Evolutionary conservation across 2,888 invertebrate species (phyloP).

Genomic region (Cantharis flavilabris): DNA sequence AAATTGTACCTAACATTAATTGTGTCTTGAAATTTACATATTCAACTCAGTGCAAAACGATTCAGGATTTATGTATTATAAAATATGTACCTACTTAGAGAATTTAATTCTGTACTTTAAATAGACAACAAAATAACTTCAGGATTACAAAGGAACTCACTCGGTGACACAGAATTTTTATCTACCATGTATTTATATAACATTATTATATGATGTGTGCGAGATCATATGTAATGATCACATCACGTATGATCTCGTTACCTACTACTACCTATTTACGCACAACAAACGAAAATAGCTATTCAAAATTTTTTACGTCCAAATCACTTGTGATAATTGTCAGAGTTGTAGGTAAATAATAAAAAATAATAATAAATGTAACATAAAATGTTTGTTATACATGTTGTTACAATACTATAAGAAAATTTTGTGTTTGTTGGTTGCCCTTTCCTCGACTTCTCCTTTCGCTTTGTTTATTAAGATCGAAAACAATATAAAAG

Average conservation of each 20-base stretch:
- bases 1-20: conserved; percentile 51
- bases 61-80: conserved; percentile 31
- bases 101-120: conserved; percentile 29
- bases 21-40: conserved; percentile 43
- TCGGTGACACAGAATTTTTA: background rate
- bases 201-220: background rate
- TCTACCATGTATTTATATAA: background rate
- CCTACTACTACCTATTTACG: conserved; percentile 29
- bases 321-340: conserved; percentile 34
- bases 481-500: background rate
- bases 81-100: conserved; percentile 24
- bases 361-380: conserved; percentile 11
- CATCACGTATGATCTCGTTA: conserved; percentile 47
- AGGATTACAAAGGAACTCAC: conserved; percentile 20
- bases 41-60: conserved; percentile 35
- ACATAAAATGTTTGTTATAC: conserved; percentile 30
- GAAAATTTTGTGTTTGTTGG: background rate
- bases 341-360: conserved; percentile 23
- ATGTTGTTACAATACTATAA: conserved; percentile 25
- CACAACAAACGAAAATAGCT: conserved; percentile 45
- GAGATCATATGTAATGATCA: background rate
- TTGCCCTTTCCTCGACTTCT: background rate
- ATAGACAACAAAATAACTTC: conserved; percentile 20
- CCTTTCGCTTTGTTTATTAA: background rate
- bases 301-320: conserved; percentile 39